A percentile compares a stretch with the other conserved stretches of the same genome.
phyloP scores from a whole-genome alignment of 2,113 vertebrate species.

The Argyrosomus japonicus region DNA sequence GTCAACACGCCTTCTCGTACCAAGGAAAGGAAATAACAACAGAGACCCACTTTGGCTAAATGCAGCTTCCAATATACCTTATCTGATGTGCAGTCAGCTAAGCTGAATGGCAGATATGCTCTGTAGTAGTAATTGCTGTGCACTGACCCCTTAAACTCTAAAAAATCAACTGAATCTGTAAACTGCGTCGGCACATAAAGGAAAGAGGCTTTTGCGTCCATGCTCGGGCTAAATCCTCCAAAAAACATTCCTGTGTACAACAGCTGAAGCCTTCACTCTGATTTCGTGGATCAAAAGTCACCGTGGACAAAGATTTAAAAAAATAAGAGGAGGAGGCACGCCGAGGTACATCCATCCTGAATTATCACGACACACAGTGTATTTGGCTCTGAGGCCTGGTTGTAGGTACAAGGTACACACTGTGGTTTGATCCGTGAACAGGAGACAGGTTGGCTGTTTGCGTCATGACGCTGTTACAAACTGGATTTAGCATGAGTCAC shows the following conservation, averaged over 20 bases:
- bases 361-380: not conserved
- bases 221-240: constrained; percentile 27
- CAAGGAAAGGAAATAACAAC: not conserved
- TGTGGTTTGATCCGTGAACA: not conserved
- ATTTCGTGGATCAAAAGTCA: constrained; percentile 26
- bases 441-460: constrained; percentile 12
- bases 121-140: not conserved
- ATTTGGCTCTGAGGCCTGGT: constrained; percentile 1
- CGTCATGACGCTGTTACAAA: constrained; percentile 26
- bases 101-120: not conserved
- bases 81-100: not conserved
- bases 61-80: not conserved
- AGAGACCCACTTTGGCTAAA: not conserved
- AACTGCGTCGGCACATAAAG: constrained; percentile 21
- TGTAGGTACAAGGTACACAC: not conserved
- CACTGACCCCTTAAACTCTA: constrained; percentile 7
- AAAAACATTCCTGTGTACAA: constrained; percentile 5
- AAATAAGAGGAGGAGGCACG: not conserved
- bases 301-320: constrained; percentile 30
- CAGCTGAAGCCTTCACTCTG: constrained; percentile 14
- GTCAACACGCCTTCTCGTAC: constrained; percentile 29
- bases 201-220: constrained; percentile 53
- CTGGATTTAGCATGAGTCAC: constrained; percentile 40
- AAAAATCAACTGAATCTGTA: constrained; percentile 18
- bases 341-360: not conserved